Conservation (phyloP, 1,140 invertebrate genomes). For the Aethina tumida region DNA sequence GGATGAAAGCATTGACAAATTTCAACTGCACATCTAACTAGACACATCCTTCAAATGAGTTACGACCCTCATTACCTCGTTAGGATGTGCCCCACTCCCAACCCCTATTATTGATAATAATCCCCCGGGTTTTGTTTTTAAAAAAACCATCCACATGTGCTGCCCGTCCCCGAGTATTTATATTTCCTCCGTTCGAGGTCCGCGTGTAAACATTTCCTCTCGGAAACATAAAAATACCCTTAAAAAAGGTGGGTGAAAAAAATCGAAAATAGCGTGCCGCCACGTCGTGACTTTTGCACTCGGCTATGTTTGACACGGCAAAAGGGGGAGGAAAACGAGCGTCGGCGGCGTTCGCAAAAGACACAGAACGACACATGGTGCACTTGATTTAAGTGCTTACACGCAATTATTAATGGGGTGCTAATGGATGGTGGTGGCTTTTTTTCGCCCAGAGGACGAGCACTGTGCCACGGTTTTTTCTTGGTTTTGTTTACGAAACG, state of each 20-base stretch:
- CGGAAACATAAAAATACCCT: conserved; percentile 23
- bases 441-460: background rate
- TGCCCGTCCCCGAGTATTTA: conserved; percentile 9
- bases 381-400: conserved; percentile 1
- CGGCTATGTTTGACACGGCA: conserved; percentile 12
- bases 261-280: conserved; percentile 5
- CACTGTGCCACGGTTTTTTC: background rate
- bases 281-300: conserved; percentile 19
- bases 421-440: conserved; percentile 11
- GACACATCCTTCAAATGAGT: no score
- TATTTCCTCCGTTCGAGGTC: conserved; percentile 16
- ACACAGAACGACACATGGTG: conserved; percentile 12
- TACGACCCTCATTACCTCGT: no score
- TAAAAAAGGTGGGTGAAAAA: conserved; percentile 13
- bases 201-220: conserved; percentile 19
- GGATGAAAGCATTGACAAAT: no score
- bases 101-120: conserved; percentile 2
- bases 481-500: background rate
- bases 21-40: no score
- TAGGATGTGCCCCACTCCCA: conserved; percentile 3
- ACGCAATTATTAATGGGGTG: conserved; percentile 17
- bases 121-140: no score
- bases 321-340: conserved; percentile 8
- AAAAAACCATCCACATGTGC: conserved; percentile 11
- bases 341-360: conserved; percentile 18